Evolutionary conservation across 2,888 invertebrate genomes (phyloP).

Genomic region (Coenonympha arcania): DNA sequence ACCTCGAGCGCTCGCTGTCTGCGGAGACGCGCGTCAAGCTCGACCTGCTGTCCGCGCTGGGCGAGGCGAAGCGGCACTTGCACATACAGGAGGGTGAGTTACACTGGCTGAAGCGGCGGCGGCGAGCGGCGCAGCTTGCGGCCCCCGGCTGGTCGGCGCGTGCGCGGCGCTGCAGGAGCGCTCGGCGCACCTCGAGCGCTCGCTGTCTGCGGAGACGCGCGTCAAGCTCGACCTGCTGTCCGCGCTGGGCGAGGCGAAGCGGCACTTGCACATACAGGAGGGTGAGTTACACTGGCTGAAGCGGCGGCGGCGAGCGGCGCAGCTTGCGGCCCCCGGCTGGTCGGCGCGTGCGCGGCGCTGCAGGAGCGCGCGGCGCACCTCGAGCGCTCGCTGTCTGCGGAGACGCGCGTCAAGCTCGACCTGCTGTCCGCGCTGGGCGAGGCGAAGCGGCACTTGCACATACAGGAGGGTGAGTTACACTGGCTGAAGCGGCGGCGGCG

Average conservation of each 20-base stretch:
- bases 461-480: constrained; percentile 85
- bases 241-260: constrained; percentile 95
- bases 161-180: constrained; percentile 83
- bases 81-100: constrained; percentile 86
- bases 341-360: constrained; percentile 62
- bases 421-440: constrained; percentile 97
- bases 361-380: constrained; percentile 94
- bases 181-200: constrained; percentile 92
- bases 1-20: constrained; percentile 93
- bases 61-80: constrained; percentile 93
- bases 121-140: constrained; percentile 83
- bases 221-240: constrained; percentile 98
- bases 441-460: constrained; percentile 90
- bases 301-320: constrained; percentile 76
- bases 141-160: constrained; percentile 51
- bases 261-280: constrained; percentile 89
- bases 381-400: constrained; percentile 94
- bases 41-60: constrained; percentile 97
- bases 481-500: constrained; percentile 55
- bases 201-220: constrained; percentile 95
- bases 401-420: constrained; percentile 98
- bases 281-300: constrained; percentile 76
- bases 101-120: constrained; percentile 21
- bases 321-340: constrained; percentile 75
- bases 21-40: constrained; percentile 98